Evolutionary conservation across 2,888 invertebrate genomes (phyloP).

Genomic region (Sabellastarte sp.): DNA sequence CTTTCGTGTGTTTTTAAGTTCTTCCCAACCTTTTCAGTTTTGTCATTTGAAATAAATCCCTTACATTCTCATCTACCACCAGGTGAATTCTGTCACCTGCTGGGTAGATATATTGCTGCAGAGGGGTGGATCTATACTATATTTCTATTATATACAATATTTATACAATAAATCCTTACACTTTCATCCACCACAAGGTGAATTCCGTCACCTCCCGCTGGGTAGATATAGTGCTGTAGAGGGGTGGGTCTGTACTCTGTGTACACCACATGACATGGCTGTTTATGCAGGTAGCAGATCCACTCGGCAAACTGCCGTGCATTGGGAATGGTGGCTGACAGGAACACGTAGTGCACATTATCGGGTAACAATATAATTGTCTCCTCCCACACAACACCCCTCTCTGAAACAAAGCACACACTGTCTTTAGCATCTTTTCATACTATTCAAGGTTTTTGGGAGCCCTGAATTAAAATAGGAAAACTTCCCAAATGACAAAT

Average conservation of each 20-base stretch:
- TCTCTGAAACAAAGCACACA: slow-evolving; percentile 66
- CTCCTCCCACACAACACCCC: slow-evolving; percentile 99
- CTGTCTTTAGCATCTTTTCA: no score
- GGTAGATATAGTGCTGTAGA: slow-evolving; percentile 96
- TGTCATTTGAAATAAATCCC: slow-evolving; percentile 19
- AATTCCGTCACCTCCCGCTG: slow-evolving; percentile 89
- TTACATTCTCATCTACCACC: slow-evolving; percentile 84
- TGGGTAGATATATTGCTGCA: slow-evolving; percentile 98
- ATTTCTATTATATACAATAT: no score
- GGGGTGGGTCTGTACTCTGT: slow-evolving; percentile 98
- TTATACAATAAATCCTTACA: slow-evolving; percentile 56
- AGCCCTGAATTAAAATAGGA: no score
- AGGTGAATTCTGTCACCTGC: slow-evolving; percentile 93
- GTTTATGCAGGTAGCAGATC: slow-evolving; percentile 77
- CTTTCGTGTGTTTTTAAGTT: no score
- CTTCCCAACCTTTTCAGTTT: no score
- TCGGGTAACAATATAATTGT: slow-evolving; percentile 95
- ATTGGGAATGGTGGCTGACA: slow-evolving; percentile 99
- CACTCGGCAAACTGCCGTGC: slow-evolving; percentile 78
- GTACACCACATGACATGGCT: slow-evolving; percentile 98
- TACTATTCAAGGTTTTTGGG: no score
- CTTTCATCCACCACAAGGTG: slow-evolving; percentile 93
- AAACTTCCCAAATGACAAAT: no score
- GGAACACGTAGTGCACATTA: slow-evolving; percentile 96
- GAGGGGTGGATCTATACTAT: slow-evolving; percentile 93